Base-by-base conservation (phyloP, 2,113 vertebrate genomes). In the Columba livia region DNA sequence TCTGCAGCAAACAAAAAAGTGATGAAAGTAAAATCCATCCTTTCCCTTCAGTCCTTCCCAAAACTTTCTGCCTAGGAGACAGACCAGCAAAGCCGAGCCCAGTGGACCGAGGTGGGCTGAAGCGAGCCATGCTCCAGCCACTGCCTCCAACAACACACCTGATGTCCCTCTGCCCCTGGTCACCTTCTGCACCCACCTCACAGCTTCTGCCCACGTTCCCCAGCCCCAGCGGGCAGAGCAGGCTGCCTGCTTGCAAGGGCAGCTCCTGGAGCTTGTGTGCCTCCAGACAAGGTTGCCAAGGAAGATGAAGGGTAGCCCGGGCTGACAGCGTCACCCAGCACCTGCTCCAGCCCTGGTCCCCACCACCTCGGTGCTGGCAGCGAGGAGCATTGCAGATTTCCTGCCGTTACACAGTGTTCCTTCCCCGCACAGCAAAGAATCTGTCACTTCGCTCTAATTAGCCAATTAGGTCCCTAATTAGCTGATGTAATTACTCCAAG, bases 51-150 rank as follows among this genome's bases (percentile, higher is more conserved):
- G 31, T 38, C 66, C 85, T 29, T 4, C 87, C 81, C 88, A 62
- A 23, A 18, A 10, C 56, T 15, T 57, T 5, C 67, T 36, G 58
- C 9, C 7, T 2, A 60, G 83, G 26, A 84, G 28, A 15, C 4
- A 6, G 6, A 2, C 3, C 47, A 2, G 54, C 50, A 44, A 12
- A 50, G 58, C 67, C 11, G 0, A 67, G 77, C 77, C 80, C 60
- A 23, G 62, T 0, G 36, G 28, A n/a, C 56, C 18, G 18, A 47
- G 44, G 44, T 0, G 4, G 61, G 42, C n/a, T 54, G 10, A 28
- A 44, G 24, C 8, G 2, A 24, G 32, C 60, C 0, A 0, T 0
- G 57, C 50, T 20, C 10, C 32, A 4, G 25, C 11, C 4, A 0
- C 80, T 36, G 42, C 62, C 34, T 29, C 28, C 3, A 0, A 32